Conservation (phyloP, 2,797 vertebrate genomes). For the Poeciliopsis infans region DNA sequence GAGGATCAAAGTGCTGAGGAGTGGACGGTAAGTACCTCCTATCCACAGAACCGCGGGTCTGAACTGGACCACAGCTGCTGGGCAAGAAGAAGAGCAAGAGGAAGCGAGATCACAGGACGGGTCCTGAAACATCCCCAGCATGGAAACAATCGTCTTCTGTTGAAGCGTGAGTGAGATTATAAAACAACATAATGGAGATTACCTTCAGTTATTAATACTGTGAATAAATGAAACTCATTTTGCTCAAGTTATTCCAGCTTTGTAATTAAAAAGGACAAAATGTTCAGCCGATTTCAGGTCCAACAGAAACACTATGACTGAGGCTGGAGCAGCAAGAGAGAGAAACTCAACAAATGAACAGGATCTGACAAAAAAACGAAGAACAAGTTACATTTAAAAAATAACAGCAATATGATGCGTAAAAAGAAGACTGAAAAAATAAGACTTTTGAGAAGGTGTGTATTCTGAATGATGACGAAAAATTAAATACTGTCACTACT, state of each 20-base stretch:
- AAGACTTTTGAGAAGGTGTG: too few species aligned
- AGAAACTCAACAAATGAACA: too few species aligned
- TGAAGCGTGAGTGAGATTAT: neutral
- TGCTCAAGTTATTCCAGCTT: neutral
- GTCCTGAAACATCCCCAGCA: neutral
- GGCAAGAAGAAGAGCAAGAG: neutral
- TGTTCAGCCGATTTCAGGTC: neutral
- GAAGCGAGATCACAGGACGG: neutral
- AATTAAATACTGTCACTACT: neutral
- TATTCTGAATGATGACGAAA: too few species aligned
- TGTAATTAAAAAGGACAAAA: neutral
- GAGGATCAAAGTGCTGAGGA: constrained; percentile 83
- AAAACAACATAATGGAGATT: neutral
- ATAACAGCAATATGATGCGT: neutral
- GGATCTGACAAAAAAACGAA: neutral
- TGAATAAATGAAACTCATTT: neutral
- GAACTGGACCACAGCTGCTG: neutral
- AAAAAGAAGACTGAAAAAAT: too few species aligned
- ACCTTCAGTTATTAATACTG: neutral
- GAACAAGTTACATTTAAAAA: neutral
- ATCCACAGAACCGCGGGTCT: constrained; percentile 50
- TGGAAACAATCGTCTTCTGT: neutral
- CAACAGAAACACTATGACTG: neutral
- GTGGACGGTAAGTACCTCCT: constrained; percentile 60
- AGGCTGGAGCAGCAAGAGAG: too few species aligned